These are phyloP conservation scores for Drosophila merina DNA, from an alignment of 2,888 invertebrate genomes.

Conservation along the genomic window DNA sequence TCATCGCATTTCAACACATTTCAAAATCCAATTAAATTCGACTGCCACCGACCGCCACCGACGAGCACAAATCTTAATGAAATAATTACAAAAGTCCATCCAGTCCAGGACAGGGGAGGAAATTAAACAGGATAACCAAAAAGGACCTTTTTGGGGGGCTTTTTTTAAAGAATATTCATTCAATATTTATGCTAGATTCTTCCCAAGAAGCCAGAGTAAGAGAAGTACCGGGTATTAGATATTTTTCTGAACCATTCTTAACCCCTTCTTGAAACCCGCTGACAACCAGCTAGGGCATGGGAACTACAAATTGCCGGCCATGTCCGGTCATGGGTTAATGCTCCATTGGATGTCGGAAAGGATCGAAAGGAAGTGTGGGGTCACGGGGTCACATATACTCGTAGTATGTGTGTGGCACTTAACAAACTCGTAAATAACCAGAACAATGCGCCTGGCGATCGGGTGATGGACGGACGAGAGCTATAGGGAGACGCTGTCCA, in stretches of 20 bases:
- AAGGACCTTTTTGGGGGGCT: background rate
- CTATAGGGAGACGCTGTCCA: slow-evolving; percentile 13
- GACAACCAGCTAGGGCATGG: background rate
- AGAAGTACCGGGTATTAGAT: background rate
- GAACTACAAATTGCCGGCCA: slow-evolving; percentile 46
- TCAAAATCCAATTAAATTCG: slow-evolving; percentile 41
- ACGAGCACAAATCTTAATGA: slow-evolving; percentile 29
- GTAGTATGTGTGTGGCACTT: slow-evolving; percentile 54
- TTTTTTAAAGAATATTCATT: background rate
- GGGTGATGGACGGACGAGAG: slow-evolving; percentile 10
- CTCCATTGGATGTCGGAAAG: slow-evolving; percentile 25
- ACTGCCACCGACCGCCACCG: background rate
- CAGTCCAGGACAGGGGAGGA: background rate
- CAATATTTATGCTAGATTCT: background rate
- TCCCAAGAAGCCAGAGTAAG: background rate
- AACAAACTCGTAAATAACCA: slow-evolving; percentile 79
- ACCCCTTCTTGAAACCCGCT: background rate
- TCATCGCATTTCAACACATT: slow-evolving; percentile 11
- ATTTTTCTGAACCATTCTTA: background rate
- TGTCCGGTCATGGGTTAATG: slow-evolving; percentile 38
- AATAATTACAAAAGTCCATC: slow-evolving; percentile 33
- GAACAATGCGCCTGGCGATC: slow-evolving; percentile 67
- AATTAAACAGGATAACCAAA: background rate
- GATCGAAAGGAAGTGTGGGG: slow-evolving; percentile 15
- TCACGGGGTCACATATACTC: slow-evolving; percentile 17